phyloP scores from a whole-genome alignment of 2,888 invertebrate species.

The Diadegma fenestrale region DNA sequence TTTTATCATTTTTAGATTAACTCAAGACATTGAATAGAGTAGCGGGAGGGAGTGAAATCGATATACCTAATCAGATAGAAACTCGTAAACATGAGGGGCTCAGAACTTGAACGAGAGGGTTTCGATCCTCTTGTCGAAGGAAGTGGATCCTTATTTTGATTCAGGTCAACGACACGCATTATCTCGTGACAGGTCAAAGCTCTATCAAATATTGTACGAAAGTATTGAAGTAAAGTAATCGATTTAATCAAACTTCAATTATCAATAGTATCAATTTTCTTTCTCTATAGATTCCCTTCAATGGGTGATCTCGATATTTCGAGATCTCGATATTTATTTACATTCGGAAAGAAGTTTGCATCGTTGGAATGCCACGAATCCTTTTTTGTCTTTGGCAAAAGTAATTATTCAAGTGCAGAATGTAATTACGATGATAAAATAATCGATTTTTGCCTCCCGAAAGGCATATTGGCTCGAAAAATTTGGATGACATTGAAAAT shows the following conservation, averaged over 20 bases:
- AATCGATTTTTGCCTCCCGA: no score
- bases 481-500: no score
- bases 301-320: background rate
- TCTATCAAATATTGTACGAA: background rate
- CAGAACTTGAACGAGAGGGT: constrained; percentile 2
- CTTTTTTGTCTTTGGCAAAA: no score
- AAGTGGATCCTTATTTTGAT: background rate
- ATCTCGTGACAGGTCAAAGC: constrained; percentile 18
- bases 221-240: background rate
- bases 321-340: background rate
- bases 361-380: no score
- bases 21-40: background rate
- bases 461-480: no score
- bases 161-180: constrained; percentile 41
- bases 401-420: no score
- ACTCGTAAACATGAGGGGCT: constrained; percentile 55
- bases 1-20: constrained; percentile 19
- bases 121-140: background rate
- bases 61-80: constrained; percentile 61
- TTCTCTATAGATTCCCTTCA: background rate
- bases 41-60: constrained; percentile 10
- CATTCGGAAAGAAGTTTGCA: no score
- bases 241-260: constrained; percentile 38
- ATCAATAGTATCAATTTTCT: constrained; percentile 13
- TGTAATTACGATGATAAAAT: no score